These are phyloP conservation scores for Procambarus virginalis DNA, from an alignment of 1,140 invertebrate species.

Conservation along the genomic window DNA sequence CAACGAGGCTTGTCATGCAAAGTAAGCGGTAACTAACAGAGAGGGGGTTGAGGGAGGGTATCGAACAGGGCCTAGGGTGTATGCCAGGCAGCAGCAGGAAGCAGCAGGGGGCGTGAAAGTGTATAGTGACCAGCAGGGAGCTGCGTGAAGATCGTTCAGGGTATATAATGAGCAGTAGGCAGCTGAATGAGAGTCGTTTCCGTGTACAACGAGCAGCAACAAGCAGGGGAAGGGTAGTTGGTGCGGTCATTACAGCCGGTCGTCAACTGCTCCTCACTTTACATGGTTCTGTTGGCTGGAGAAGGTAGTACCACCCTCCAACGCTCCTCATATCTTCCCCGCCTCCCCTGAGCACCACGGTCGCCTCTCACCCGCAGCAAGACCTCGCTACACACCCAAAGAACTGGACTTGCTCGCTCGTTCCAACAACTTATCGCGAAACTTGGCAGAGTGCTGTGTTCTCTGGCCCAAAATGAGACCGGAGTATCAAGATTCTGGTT, in stretches of 20 bases:
- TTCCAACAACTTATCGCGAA: neutral
- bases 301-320: constrained; percentile 7
- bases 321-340: neutral
- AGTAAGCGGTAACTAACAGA: too few relatives aligned
- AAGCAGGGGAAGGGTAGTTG: constrained; percentile 21
- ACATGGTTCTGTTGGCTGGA: constrained; percentile 14
- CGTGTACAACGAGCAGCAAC: constrained; percentile 15
- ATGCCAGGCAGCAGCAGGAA: too few relatives aligned
- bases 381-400: neutral
- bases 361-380: too few relatives aligned
- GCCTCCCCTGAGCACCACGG: neutral
- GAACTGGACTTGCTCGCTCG: neutral
- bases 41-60: too few relatives aligned
- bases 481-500: neutral
- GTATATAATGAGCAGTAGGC: neutral
- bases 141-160: neutral
- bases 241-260: constrained; percentile 21
- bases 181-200: neutral
- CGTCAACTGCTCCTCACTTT: constrained; percentile 24
- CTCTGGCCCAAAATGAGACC: neutral
- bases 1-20: too few relatives aligned
- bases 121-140: neutral
- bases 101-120: neutral
- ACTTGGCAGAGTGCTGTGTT: neutral
- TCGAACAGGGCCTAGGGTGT: too few relatives aligned